Conservation (phyloP, 2,888 invertebrate species). For the Mythimna vitellina region DNA sequence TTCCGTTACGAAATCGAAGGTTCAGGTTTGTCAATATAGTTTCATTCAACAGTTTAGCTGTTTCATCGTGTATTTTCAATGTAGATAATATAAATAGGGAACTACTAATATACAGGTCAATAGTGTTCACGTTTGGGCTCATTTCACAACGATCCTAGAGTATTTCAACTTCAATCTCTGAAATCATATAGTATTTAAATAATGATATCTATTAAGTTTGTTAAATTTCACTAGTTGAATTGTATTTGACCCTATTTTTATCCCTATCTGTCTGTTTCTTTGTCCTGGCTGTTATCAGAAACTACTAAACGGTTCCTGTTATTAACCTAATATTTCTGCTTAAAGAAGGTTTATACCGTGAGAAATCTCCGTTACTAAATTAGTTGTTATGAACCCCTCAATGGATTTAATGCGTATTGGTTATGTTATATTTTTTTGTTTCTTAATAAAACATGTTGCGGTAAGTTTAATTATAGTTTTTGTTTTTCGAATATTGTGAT, state of each 20-base stretch:
- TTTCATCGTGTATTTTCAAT: conserved; percentile 50
- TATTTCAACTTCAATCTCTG: no score
- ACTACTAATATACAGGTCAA: conserved; percentile 11
- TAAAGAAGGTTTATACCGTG: neutral
- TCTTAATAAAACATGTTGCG: conserved; percentile 49
- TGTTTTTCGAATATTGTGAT: neutral
- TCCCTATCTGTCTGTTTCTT: neutral
- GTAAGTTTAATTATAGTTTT: conserved; percentile 56
- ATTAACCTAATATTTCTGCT: neutral
- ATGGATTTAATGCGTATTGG: conserved; percentile 35
- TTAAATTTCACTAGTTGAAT: neutral
- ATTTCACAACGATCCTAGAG: neutral
- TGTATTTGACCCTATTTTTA: neutral
- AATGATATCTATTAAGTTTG: neutral
- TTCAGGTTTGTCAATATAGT: conserved; percentile 33
- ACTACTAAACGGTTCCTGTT: neutral
- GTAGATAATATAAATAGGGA: conserved; percentile 56
- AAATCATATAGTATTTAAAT: no score
- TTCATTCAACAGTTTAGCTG: conserved; percentile 53
- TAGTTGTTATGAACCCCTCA: conserved; percentile 39
- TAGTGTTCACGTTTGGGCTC: conserved; percentile 16
- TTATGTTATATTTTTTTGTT: conserved; percentile 47
- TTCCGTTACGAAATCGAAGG: conserved; percentile 64
- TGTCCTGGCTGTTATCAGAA: neutral
- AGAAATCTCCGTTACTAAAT: neutral